Evolutionary conservation across 2,113 vertebrate species (phyloP).

Genomic region (Etheostoma spectabile): DNA sequence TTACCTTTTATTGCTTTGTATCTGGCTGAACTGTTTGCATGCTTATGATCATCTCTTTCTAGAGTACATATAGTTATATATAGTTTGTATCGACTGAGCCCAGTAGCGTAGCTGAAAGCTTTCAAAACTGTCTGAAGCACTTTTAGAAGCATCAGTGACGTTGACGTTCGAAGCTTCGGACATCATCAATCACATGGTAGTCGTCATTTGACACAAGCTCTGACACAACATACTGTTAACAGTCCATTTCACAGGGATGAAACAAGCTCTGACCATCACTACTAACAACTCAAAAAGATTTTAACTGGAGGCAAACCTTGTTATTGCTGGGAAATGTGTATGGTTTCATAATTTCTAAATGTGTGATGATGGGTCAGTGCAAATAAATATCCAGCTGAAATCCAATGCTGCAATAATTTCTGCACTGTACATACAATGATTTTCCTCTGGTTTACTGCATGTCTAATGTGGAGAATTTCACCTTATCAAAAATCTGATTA

Average conservation of each 20-base stretch:
- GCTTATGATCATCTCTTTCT: too few relatives aligned
- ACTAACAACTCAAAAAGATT: not conserved
- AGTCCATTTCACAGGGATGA: not conserved
- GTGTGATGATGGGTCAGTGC: not conserved
- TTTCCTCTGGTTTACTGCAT: constrained; percentile 13
- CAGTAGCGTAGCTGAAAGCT: not conserved
- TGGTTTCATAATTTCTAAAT: not conserved
- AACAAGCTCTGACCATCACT: not conserved
- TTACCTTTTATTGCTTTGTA: not conserved
- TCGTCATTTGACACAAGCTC: too few relatives aligned
- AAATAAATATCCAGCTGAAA: not conserved
- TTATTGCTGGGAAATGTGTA: not conserved
- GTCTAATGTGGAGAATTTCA: constrained; percentile 18
- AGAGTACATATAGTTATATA: not conserved
- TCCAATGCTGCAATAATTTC: not conserved
- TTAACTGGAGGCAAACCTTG: not conserved
- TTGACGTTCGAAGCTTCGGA: not conserved
- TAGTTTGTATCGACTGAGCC: too few relatives aligned
- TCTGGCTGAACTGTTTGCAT: not conserved
- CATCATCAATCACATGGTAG: not conserved
- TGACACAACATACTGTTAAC: too few relatives aligned
- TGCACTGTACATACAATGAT: not conserved
- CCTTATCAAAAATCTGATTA: constrained; percentile 37
- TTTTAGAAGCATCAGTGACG: not conserved
- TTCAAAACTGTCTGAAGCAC: not conserved